Base-by-base conservation (phyloP, 2,888 invertebrate species). In the Archaeoteleia sp. region DNA sequence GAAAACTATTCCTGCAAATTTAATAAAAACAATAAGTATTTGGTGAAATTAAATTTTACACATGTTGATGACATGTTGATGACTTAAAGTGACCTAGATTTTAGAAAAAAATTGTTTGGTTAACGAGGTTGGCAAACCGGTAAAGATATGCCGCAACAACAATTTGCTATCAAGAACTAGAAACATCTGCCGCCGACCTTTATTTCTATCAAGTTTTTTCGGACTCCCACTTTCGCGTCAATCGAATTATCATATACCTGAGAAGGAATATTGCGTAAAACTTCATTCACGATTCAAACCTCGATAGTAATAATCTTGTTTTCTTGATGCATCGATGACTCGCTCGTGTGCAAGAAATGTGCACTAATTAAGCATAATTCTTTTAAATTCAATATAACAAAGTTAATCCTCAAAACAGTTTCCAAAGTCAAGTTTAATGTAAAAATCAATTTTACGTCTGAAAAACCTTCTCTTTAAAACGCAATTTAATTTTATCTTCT, bases 241-340 rank as follows among this genome's bases (percentile, higher is more conserved):
- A 39, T 62, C 53, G 43, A 46, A 30, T 53, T 55, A 42, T 60
- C 58, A 54, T 55, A 43, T 60, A 61, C 48, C 42, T 27, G n/a
- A n/a, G 35, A 57, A 48, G 48, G 54, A 54, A 54, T 43, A 63
- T 68, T 63, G 62, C 67, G 68, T 60, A 63, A 68, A 68, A 49
- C 60, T 39, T 63, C 63, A 62, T 49, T 63, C 62, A 68, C 43
- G 30, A 63, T 45, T 17, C 54, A 63, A 54, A 54, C 58, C 60
- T 63, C 68, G 58, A n/a, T 40, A 37, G 54, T 42, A 63, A 58
- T 63, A 63, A 68, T 68, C 58, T 58, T 42, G 68, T 54, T 68
- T 68, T 63, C 63, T 68, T 62, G 54, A 62, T 63, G 49, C 54
- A 32, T 57, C 20, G 39, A 17, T 34, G 40, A 60, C 29, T 60